Conservation (phyloP, 2,888 invertebrate species). For the Chrysomela aeneicollis region DNA sequence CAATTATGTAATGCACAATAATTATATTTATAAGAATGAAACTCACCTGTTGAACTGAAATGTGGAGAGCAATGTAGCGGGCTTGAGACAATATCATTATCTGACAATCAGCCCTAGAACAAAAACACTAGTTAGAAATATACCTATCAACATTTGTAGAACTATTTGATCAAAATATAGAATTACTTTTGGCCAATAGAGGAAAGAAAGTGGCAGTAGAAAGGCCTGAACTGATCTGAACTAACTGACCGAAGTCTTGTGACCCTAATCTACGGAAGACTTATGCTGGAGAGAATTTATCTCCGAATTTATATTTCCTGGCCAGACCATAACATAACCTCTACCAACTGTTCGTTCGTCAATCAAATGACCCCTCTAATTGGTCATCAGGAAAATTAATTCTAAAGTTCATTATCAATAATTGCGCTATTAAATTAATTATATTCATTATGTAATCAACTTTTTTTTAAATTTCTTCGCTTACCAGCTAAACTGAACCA, state of each 20-base stretch:
- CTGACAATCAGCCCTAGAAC: conserved; percentile 37
- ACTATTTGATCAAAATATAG: not conserved
- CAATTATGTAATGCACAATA: conserved; percentile 6
- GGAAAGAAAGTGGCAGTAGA: not conserved
- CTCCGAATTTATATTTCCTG: not conserved
- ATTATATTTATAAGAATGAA: no score
- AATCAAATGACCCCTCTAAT: not conserved
- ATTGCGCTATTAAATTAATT: not conserved
- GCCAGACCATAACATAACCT: not conserved
- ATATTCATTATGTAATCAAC: not conserved
- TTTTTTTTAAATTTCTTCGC: not conserved
- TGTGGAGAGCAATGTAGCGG: conserved; percentile 40
- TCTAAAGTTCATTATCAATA: not conserved
- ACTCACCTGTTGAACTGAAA: conserved; percentile 45
- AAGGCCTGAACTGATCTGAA: not conserved
- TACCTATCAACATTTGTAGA: no score
- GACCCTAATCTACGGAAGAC: not conserved
- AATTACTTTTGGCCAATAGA: not conserved
- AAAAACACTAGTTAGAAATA: conserved; percentile 12
- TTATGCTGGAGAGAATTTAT: not conserved
- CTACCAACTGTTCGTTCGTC: not conserved
- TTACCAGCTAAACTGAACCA: not conserved
- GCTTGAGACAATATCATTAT: conserved; percentile 46
- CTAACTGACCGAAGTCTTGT: not conserved
- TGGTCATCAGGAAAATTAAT: not conserved